Percentiles rank a stretch among this genome's conserved stretches.
phyloP scores from a whole-genome alignment of 2,113 vertebrate genomes.

The Eolophus roseicapilla region DNA sequence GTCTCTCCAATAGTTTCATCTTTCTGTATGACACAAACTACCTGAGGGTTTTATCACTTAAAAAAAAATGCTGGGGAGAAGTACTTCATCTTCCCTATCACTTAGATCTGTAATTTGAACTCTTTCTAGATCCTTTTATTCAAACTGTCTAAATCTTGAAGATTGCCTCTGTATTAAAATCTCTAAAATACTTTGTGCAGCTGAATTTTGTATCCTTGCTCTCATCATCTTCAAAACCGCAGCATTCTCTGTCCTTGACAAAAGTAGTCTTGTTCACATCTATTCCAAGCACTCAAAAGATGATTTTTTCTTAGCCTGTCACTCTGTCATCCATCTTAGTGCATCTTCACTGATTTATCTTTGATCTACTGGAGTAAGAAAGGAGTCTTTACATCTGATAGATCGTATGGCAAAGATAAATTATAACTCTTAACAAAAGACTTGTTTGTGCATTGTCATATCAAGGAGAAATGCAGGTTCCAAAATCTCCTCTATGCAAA shows the following conservation, averaged over 20 bases:
- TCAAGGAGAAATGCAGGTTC: neutral
- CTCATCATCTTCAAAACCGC: neutral
- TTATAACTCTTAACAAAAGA: neutral
- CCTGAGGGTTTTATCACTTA: neutral
- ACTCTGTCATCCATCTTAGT: constrained; percentile 12
- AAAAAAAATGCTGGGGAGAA: neutral
- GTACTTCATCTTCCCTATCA: constrained; percentile 1
- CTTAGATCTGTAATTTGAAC: constrained; percentile 20
- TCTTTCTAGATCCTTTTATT: constrained; percentile 39
- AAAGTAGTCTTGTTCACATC: constrained; percentile 38
- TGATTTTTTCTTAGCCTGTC: constrained; percentile 44
- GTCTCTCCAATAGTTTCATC: neutral
- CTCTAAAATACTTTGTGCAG: constrained; percentile 14
- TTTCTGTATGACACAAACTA: neutral
- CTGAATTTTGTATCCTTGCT: constrained; percentile 4
- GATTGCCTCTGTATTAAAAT: constrained; percentile 44
- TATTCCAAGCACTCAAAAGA: constrained; percentile 47
- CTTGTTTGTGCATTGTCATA: neutral
- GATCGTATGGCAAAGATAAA: neutral
- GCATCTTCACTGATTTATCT: constrained; percentile 28
- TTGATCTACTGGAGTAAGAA: constrained; percentile 18
- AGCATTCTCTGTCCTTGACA: constrained; percentile 36
- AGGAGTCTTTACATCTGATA: neutral
- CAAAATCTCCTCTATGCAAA: neutral
- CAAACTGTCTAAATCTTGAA: constrained; percentile 43